Evolutionary conservation across 2,888 invertebrate species (phyloP).

Genomic region (Oxytorus armatus): DNA sequence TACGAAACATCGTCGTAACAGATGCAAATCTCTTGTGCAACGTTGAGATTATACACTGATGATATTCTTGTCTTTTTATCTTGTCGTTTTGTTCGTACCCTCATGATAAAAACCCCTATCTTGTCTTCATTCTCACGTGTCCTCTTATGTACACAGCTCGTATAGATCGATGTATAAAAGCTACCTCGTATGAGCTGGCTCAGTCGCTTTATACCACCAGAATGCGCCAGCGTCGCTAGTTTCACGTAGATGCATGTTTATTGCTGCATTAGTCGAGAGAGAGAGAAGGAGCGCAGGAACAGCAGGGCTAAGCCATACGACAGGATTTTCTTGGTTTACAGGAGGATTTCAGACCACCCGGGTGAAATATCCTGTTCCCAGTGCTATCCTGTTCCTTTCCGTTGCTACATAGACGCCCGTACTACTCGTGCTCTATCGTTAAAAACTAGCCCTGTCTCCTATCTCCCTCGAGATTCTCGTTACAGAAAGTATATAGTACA

Average conservation of each 20-base stretch:
- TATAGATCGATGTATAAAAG: slow-evolving; percentile 26
- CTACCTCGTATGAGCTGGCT: slow-evolving; percentile 27
- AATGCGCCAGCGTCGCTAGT: slow-evolving; percentile 64
- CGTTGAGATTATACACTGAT: background rate
- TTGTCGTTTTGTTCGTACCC: too few species aligned
- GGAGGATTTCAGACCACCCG: slow-evolving; percentile 73
- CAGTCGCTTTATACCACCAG: slow-evolving; percentile 55
- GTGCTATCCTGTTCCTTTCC: slow-evolving; percentile 34
- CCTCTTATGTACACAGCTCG: background rate
- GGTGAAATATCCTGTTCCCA: slow-evolving; percentile 73
- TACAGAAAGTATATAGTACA: slow-evolving; percentile 29
- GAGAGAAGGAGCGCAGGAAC: slow-evolving; percentile 24
- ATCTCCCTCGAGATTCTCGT: slow-evolving; percentile 44
- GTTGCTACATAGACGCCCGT: slow-evolving; percentile 1
- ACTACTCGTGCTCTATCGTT: slow-evolving; percentile 44
- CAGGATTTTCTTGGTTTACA: slow-evolving; percentile 79
- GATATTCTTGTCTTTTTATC: background rate
- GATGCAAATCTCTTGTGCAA: slow-evolving; percentile 12
- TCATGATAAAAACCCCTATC: background rate
- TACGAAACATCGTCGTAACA: slow-evolving; percentile 11
- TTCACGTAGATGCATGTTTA: slow-evolving; percentile 80
- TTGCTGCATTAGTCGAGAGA: slow-evolving; percentile 76
- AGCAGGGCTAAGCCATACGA: slow-evolving; percentile 69
- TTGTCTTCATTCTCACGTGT: background rate
- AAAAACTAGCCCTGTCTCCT: slow-evolving; percentile 9